phyloP scores from a whole-genome alignment of 2,888 invertebrate species.

The Trichopria drosophilae region DNA sequence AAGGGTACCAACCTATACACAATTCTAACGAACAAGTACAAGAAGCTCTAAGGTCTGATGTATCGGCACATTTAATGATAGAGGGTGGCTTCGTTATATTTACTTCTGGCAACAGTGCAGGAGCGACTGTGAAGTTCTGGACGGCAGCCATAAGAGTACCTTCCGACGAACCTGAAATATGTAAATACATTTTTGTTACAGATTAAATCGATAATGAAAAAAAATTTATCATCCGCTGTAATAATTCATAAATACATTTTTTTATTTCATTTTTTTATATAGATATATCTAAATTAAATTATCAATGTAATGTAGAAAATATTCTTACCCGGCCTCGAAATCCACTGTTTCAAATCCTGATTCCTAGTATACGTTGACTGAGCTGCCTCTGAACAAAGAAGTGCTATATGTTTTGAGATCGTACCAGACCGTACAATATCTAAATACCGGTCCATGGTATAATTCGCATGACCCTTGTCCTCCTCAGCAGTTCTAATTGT shows the following conservation, averaged over 20 bases:
- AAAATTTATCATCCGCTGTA: neutral
- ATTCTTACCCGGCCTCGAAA: slow-evolving; percentile 71
- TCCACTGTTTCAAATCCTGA: slow-evolving; percentile 79
- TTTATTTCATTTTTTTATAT: slow-evolving; percentile 1
- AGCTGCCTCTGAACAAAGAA: slow-evolving; percentile 77
- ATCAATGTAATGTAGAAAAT: neutral
- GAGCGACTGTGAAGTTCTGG: slow-evolving; percentile 69
- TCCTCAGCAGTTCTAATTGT: slow-evolving; percentile 89
- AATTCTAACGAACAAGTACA: slow-evolving; percentile 85
- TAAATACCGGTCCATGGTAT: slow-evolving; percentile 82
- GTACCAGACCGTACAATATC: slow-evolving; percentile 69
- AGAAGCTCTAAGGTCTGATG: slow-evolving; percentile 70
- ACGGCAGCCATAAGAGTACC: slow-evolving; percentile 73
- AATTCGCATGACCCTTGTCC: slow-evolving; percentile 81
- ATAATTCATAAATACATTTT: neutral
- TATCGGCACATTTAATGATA: slow-evolving; percentile 65
- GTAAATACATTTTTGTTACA: too few relatives aligned
- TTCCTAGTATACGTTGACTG: slow-evolving; percentile 77
- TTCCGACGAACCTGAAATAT: slow-evolving; percentile 68
- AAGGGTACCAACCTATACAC: slow-evolving; percentile 95
- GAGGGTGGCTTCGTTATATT: slow-evolving; percentile 48
- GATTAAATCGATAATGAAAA: too few relatives aligned
- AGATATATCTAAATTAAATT: neutral
- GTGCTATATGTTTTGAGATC: slow-evolving; percentile 74
- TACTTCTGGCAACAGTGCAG: slow-evolving; percentile 51